Conservation (phyloP, 2,888 invertebrate genomes). For the Gastrophysa polygoni region DNA sequence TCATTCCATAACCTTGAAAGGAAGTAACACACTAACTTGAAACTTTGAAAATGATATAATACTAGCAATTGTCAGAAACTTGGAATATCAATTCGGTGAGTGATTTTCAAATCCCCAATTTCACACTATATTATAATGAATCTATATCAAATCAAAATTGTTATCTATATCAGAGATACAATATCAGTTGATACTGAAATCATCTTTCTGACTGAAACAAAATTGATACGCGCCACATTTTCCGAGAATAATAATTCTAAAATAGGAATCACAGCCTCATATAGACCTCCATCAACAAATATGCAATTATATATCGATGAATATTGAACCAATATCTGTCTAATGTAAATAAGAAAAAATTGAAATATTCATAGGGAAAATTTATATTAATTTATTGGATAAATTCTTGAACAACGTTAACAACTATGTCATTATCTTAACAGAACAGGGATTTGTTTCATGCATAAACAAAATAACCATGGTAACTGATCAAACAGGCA, state of each 20-base stretch:
- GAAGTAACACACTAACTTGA: no score
- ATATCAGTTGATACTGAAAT: background rate
- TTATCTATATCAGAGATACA: background rate
- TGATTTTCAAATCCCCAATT: background rate
- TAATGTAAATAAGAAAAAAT: background rate
- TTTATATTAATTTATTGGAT: conserved; percentile 5
- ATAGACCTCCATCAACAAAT: conserved; percentile 4
- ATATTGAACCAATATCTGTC: no score
- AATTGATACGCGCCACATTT: background rate
- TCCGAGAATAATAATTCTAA: background rate
- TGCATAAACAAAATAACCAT: background rate
- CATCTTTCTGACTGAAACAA: background rate
- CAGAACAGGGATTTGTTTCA: background rate
- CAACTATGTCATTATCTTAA: background rate
- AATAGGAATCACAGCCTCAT: conserved; percentile 2
- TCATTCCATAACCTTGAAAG: no score
- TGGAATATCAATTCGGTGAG: background rate
- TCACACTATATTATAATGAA: background rate
- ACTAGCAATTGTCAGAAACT: conserved; percentile 5
- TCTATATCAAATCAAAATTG: background rate
- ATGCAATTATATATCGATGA: no score
- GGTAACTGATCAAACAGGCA: background rate
- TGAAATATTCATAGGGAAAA: background rate
- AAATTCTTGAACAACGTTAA: background rate
- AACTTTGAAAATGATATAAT: no score